A percentile compares a stretch with the other conserved stretches of the same genome.
Evolutionary conservation across 64 coral and sea anemone genomes (phyloP).

Genomic region (Dendronephthya gigantea): DNA sequence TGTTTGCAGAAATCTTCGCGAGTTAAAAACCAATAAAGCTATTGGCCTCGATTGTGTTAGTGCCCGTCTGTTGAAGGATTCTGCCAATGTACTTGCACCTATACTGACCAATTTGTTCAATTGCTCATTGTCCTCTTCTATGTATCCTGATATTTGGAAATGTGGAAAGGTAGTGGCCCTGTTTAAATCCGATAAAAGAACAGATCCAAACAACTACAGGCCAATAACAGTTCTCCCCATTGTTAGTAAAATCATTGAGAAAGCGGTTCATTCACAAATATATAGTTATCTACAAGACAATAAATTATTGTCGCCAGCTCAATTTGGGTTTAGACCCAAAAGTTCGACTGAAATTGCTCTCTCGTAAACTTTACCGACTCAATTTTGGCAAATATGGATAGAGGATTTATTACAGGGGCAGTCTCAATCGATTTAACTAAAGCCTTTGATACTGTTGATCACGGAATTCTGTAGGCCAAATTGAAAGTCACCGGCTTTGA

Average conservation of each 20-base stretch:
- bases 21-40: conserved; percentile 24
- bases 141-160: conserved; percentile 15
- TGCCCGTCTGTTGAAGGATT: conserved; percentile 33
- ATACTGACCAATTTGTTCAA: conserved; percentile 16
- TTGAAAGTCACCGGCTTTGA: background rate
- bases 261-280: background rate
- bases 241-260: background rate
- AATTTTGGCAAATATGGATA: background rate
- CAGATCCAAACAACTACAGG: background rate
- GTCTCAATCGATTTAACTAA: conserved; percentile 14
- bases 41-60: conserved; percentile 19
- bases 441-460: background rate
- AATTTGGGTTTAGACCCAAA: conserved; percentile 26
- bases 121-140: background rate
- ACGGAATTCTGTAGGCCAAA: background rate
- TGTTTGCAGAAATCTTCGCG: background rate
- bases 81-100: background rate
- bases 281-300: background rate
- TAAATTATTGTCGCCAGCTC: conserved; percentile 10
- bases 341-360: conserved; percentile 15
- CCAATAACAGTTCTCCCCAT: background rate
- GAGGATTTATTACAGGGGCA: background rate
- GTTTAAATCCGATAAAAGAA: background rate
- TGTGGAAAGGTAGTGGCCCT: background rate
- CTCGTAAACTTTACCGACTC: conserved; percentile 10